Conservation (phyloP, 2,797 vertebrate genomes). For the Myoxocephalus aenaeus region DNA sequence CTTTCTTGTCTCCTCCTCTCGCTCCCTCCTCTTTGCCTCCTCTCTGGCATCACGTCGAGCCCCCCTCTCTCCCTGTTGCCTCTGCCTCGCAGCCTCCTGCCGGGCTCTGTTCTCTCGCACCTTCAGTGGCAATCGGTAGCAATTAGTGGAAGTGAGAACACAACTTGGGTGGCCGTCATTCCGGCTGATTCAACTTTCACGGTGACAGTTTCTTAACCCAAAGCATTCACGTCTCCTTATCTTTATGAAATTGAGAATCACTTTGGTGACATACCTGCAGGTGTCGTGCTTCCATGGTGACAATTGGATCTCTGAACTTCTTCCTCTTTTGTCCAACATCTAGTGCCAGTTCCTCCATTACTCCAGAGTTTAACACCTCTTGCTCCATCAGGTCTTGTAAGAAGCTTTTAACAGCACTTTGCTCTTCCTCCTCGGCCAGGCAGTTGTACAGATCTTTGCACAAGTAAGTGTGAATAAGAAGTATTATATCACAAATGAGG, state of each 20-base stretch:
- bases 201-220: background rate
- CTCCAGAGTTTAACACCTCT: slow-evolving; percentile 82
- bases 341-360: slow-evolving; percentile 80
- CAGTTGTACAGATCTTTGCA: slow-evolving; percentile 86
- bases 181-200: slow-evolving; percentile 2
- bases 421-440: slow-evolving; percentile 89
- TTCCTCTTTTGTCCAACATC: slow-evolving; percentile 78
- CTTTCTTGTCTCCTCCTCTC: slow-evolving; percentile 82
- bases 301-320: slow-evolving; percentile 81
- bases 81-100: slow-evolving; percentile 84
- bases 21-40: slow-evolving; percentile 84
- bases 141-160: slow-evolving; percentile 33
- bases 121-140: slow-evolving; percentile 69
- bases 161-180: background rate
- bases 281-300: slow-evolving; percentile 94
- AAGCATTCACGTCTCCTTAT: background rate
- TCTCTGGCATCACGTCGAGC: slow-evolving; percentile 78
- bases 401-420: slow-evolving; percentile 82
- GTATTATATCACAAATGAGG: background rate
- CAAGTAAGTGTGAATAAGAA: background rate
- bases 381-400: slow-evolving; percentile 91
- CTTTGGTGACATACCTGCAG: slow-evolving; percentile 86
- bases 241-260: background rate
- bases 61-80: slow-evolving; percentile 80
- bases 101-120: slow-evolving; percentile 90